A percentile compares a stretch with the other conserved stretches of the same genome.
These are phyloP conservation scores for Orestias chungarensis DNA, from an alignment of 2,797 vertebrate genomes.

Conservation along the genomic window DNA sequence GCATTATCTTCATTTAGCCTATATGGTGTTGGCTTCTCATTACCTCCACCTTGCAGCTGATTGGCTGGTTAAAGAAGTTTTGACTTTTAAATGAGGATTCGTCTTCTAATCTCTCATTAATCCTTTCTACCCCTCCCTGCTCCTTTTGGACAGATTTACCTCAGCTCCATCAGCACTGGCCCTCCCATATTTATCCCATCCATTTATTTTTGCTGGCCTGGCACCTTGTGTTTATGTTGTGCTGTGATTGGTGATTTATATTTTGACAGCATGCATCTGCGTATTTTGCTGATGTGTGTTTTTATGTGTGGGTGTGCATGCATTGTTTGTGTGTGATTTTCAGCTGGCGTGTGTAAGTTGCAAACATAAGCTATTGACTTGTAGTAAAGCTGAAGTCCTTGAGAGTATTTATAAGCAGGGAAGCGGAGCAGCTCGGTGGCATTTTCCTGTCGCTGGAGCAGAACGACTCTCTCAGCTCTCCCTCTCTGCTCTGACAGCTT, in stretches of 20 bases:
- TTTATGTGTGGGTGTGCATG: constrained; percentile 35
- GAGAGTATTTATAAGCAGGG: constrained; percentile 78
- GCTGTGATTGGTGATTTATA: constrained; percentile 82
- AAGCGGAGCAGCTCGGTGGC: constrained; percentile 66
- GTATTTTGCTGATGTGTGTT: constrained; percentile 78
- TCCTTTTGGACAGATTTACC: constrained; percentile 56
- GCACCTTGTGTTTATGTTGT: constrained; percentile 80
- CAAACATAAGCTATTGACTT: constrained; percentile 77
- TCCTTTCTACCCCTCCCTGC: constrained; percentile 7
- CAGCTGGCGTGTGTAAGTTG: constrained; percentile 42
- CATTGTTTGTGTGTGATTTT: constrained; percentile 30
- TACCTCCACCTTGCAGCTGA: constrained; percentile 13
- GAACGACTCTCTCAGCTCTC: constrained; percentile 61
- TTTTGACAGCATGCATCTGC: constrained; percentile 81
- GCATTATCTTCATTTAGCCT: neutral
- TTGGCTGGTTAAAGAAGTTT: constrained; percentile 24
- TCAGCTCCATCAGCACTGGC: constrained; percentile 42
- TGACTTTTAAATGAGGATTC: constrained; percentile 52
- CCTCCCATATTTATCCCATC: constrained; percentile 50
- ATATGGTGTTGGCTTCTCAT: neutral
- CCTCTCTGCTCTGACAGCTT: constrained; percentile 59
- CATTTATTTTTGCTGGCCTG: constrained; percentile 77
- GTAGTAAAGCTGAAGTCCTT: constrained; percentile 77
- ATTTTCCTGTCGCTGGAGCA: constrained; percentile 68
- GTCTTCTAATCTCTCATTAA: constrained; percentile 44